phyloP scores from a whole-genome alignment of 37 sponge, comb jelly and placozoan species.

The Agelas oroides region DNA sequence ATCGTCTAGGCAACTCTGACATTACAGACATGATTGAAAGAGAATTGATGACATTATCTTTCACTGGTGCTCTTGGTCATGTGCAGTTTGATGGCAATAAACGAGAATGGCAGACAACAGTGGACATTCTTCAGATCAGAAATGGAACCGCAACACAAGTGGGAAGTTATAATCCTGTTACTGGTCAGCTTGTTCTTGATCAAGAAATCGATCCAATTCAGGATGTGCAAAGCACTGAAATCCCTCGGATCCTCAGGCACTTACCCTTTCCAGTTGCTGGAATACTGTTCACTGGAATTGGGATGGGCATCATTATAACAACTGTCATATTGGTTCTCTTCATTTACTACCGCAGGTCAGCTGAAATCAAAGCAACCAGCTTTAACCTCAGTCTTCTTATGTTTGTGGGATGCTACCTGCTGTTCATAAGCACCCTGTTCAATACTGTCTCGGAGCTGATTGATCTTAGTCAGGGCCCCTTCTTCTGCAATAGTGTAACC shows the following conservation, averaged over 20 bases:
- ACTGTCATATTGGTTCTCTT: background rate
- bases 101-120: background rate
- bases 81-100: background rate
- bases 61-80: background rate
- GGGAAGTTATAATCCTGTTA: conserved; percentile 4
- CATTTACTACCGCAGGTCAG: background rate
- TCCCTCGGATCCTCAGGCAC: background rate
- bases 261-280: background rate
- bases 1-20: background rate
- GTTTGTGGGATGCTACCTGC: conserved; percentile 34
- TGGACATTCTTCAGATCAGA: background rate
- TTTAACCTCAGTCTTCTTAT: conserved; percentile 15
- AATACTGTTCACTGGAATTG: background rate
- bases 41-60: background rate
- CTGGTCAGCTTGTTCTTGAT: background rate
- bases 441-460: background rate
- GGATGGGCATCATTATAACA: background rate
- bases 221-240: too few relatives aligned
- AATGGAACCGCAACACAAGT: background rate
- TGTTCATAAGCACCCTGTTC: background rate
- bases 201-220: too few relatives aligned
- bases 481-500: background rate
- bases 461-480: background rate
- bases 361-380: conserved; percentile 42
- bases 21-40: background rate